Percentiles rank a stretch among this genome's conserved stretches.
Evolutionary conservation across 53 echinoderm and acorn worm genomes (phyloP).

Genomic region (Pentamera pediparva): DNA sequence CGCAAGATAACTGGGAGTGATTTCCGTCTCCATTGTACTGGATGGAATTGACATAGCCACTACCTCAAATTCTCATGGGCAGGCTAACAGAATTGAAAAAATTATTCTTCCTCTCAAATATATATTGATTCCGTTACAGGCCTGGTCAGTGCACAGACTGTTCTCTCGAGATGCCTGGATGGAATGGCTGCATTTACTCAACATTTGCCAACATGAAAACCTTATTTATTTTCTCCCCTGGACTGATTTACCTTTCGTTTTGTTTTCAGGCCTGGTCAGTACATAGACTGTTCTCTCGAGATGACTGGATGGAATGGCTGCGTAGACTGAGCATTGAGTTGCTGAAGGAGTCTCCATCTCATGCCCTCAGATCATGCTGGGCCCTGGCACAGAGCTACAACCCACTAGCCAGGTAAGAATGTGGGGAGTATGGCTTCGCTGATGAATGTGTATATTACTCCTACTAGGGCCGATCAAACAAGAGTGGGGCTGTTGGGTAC

Average conservation of each 20-base stretch:
- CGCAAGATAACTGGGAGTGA: too few species aligned
- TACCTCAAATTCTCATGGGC: too few species aligned
- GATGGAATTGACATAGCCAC: too few species aligned
- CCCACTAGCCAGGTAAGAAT: conserved; percentile 79
- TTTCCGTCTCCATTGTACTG: too few species aligned
- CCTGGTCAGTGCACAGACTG: conserved; percentile 87
- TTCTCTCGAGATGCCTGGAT: conserved; percentile 86
- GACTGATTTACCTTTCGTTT: neutral
- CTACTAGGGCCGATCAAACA: neutral
- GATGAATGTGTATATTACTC: too few species aligned
- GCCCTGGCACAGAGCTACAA: conserved; percentile 90
- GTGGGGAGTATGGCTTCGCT: too few species aligned
- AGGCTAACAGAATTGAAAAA: too few species aligned
- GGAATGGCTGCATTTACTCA: conserved; percentile 70
- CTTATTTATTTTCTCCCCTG: neutral
- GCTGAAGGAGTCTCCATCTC: conserved; percentile 94
- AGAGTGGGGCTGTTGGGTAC: neutral
- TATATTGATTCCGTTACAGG: conserved; percentile 33
- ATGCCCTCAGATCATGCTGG: conserved; percentile 93
- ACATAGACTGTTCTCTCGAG: conserved; percentile 81
- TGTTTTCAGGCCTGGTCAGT: conserved; percentile 79
- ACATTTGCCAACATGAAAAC: conserved; percentile 3
- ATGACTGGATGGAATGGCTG: conserved; percentile 99
- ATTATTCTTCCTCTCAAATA: too few species aligned
- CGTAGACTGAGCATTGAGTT: conserved; percentile 88